Percentiles rank a stretch among this genome's conserved stretches.
These are phyloP conservation scores for Actinemys pallida DNA, from an alignment of 2,113 vertebrate genomes.

Conservation along the genomic window DNA sequence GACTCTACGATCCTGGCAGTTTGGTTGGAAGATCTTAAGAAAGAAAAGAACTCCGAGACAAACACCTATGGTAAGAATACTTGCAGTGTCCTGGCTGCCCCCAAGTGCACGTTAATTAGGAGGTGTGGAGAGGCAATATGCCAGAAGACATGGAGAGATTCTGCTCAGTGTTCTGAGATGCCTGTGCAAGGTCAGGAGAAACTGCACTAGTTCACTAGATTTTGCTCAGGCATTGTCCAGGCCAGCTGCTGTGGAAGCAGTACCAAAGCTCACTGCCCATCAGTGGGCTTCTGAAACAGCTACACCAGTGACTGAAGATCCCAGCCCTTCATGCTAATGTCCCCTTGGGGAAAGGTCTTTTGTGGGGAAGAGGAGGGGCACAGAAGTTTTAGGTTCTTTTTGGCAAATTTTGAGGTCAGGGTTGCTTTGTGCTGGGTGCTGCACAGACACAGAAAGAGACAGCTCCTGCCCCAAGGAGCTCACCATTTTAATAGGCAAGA, in stretches of 20 bases:
- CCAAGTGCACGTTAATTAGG: fast-evolving
- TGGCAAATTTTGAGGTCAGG: fast-evolving
- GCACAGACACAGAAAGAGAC: not conserved
- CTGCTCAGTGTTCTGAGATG: not conserved
- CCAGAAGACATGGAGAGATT: not conserved
- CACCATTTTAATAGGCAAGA: not conserved
- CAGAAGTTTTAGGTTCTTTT: not conserved
- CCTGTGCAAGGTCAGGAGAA: not conserved
- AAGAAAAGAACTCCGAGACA: conserved; percentile 59
- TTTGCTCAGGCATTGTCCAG: not conserved
- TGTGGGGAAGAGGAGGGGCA: not conserved
- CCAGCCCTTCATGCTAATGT: not conserved
- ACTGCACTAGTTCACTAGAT: not conserved
- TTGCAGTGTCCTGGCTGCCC: not conserved
- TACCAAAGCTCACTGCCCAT: not conserved
- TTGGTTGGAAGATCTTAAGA: conserved; percentile 89
- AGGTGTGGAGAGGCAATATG: not conserved
- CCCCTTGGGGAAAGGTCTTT: not conserved
- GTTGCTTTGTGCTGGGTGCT: not conserved
- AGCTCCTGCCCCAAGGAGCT: fast-evolving
- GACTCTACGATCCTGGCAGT: conserved; percentile 90
- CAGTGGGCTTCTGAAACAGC: not conserved
- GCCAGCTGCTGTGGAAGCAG: not conserved
- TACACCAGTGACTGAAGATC: not conserved
- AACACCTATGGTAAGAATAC: conserved; percentile 83